Conservation (phyloP, 2,888 invertebrate species). For the Cataglyphis livida region DNA sequence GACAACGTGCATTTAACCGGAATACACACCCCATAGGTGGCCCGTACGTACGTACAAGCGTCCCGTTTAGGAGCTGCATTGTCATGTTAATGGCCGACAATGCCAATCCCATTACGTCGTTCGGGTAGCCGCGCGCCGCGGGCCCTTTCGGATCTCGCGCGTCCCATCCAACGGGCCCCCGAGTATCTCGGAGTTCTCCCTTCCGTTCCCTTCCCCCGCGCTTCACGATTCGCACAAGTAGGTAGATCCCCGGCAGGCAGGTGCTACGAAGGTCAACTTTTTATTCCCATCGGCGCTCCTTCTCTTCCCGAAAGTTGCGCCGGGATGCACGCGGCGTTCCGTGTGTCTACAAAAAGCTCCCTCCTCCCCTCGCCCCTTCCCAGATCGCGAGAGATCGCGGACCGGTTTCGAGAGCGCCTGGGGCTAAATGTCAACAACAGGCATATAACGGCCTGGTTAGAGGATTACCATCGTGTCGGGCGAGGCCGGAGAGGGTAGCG, state of each 20-base stretch:
- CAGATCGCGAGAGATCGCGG: conserved; percentile 65
- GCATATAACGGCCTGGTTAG: conserved; percentile 78
- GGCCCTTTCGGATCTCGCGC: conserved; percentile 44
- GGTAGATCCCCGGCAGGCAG: conserved; percentile 64
- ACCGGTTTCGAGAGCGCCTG: conserved; percentile 77
- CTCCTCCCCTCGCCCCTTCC: conserved; percentile 34
- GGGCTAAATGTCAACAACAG: conserved; percentile 84
- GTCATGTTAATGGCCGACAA: conserved; percentile 83
- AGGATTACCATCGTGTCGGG: conserved; percentile 71
- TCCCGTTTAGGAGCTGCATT: conserved; percentile 80
- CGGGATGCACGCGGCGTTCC: conserved; percentile 29
- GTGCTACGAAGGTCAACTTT: conserved; percentile 74
- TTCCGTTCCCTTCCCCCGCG: background rate
- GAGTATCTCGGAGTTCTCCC: conserved; percentile 41
- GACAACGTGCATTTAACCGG: conserved; percentile 76
- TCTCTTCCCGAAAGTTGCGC: conserved; percentile 7
- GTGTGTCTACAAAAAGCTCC: conserved; percentile 52
- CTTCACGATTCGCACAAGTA: conserved; percentile 54
- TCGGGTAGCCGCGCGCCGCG: conserved; percentile 65
- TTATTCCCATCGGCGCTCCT: conserved; percentile 60
- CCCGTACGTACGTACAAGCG: conserved; percentile 67
- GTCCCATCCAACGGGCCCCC: conserved; percentile 44
- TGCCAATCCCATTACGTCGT: conserved; percentile 82
- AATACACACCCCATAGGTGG: conserved; percentile 47
- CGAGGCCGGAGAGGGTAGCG: conserved; percentile 73